Percentiles rank a stretch among this genome's conserved stretches.
These are phyloP conservation scores for Pomacea maculata DNA, from an alignment of 1,140 invertebrate species.

Conservation along the genomic window DNA sequence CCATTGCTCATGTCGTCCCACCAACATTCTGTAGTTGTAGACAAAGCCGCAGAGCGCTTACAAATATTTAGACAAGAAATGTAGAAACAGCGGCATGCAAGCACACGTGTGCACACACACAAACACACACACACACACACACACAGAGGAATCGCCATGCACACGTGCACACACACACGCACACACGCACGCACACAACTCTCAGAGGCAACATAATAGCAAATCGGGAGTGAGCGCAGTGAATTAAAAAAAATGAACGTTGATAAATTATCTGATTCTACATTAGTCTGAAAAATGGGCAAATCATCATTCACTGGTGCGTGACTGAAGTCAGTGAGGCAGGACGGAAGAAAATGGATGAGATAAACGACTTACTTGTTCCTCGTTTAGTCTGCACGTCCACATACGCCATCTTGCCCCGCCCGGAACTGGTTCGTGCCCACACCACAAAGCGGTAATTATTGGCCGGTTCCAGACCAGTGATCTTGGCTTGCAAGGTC, in stretches of 20 bases:
- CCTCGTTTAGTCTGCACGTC: slow-evolving; percentile 37
- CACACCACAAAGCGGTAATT: slow-evolving; percentile 55
- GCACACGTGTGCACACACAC: no score
- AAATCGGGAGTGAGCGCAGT: not conserved
- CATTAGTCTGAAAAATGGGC: not conserved
- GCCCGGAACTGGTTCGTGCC: slow-evolving; percentile 48
- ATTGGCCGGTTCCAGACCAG: slow-evolving; percentile 48
- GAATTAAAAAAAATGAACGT: not conserved
- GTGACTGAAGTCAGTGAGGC: no score
- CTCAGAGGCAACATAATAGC: not conserved
- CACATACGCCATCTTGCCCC: slow-evolving; percentile 40
- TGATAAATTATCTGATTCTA: no score
- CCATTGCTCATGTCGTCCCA: no score
- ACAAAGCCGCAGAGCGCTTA: not conserved
- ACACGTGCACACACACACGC: slow-evolving; percentile 8
- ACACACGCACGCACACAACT: not conserved
- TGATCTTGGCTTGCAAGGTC: slow-evolving; percentile 47
- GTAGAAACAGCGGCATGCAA: no score
- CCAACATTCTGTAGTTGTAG: not conserved
- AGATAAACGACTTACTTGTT: not conserved
- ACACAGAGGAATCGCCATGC: not conserved
- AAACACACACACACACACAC: not conserved
- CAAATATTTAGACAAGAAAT: no score
- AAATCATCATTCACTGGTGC: not conserved
- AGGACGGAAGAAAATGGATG: not conserved